Evolutionary conservation across 2,113 vertebrate genomes (phyloP).

Genomic region (Mustela lutreola): DNA sequence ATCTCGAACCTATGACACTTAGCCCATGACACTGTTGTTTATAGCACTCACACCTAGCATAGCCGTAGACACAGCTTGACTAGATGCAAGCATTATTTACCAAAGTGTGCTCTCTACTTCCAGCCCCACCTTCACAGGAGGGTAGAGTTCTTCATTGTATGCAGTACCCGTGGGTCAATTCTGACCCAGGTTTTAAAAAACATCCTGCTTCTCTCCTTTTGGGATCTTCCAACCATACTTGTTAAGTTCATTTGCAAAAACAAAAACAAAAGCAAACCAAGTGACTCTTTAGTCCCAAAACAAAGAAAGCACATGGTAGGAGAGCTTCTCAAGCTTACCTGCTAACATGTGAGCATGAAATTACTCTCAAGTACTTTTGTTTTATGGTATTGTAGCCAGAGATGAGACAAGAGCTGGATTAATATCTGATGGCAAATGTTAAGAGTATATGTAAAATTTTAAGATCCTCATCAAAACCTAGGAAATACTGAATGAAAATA

Average conservation of each 20-base stretch:
- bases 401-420: not conserved
- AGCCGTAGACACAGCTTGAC: not conserved
- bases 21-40: not conserved
- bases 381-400: not conserved
- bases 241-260: not conserved
- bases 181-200: not conserved
- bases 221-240: not conserved
- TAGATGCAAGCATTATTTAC: not conserved
- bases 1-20: not conserved
- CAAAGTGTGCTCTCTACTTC: not conserved
- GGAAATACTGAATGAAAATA: not conserved
- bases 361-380: not conserved
- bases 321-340: not conserved
- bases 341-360: not conserved
- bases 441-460: not conserved
- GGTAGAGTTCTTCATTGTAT: not conserved
- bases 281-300: not conserved
- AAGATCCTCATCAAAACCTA: not conserved
- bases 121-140: not conserved
- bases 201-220: not conserved
- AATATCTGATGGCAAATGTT: not conserved
- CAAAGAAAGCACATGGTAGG: not conserved
- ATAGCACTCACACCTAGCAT: fast-evolving
- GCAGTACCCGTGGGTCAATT: not conserved
- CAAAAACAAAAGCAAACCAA: not conserved